A percentile compares a stretch with the other conserved stretches of the same genome.
phyloP scores from a whole-genome alignment of 1,140 invertebrate species.

The Oedothorax gibbosus region DNA sequence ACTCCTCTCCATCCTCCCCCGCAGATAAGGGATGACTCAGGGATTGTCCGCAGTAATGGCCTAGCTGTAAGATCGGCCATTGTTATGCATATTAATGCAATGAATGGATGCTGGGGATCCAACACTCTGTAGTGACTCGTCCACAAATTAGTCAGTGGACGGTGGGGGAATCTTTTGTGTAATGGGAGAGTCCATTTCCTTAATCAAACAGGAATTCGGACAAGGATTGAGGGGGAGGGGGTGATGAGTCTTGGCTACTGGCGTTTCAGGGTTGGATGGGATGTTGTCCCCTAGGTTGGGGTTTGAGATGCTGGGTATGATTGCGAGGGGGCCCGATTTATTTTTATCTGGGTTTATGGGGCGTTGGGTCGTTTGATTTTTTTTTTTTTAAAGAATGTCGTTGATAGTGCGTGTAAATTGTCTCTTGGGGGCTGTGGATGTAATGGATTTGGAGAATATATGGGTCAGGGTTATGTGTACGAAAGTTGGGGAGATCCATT shows the following conservation, averaged over 20 bases:
- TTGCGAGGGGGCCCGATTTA: background rate
- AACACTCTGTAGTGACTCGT: conserved; percentile 3
- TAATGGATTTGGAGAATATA: too few species aligned
- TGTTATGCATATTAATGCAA: conserved; percentile 58
- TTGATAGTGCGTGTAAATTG: too few species aligned
- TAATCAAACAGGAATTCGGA: conserved; percentile 55
- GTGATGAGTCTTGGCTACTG: too few species aligned
- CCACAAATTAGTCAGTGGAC: conserved; percentile 58
- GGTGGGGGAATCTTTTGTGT: conserved; percentile 27
- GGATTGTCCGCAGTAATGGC: conserved; percentile 54
- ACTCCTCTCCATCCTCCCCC: conserved; percentile 16
- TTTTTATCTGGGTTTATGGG: too few species aligned
- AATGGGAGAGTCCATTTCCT: conserved; percentile 52
- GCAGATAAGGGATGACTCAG: conserved; percentile 51
- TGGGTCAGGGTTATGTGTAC: too few species aligned
- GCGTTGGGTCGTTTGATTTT: too few species aligned
- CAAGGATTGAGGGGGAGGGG: too few species aligned
- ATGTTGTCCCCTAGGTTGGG: conserved; percentile 7
- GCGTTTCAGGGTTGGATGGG: conserved; percentile 5
- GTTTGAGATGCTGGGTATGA: background rate
- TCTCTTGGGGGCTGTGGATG: too few species aligned
- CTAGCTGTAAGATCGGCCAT: conserved; percentile 27
- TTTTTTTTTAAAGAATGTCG: too few species aligned
- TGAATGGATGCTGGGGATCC: conserved; percentile 25
- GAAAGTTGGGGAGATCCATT: too few species aligned